Evolutionary conservation across 2,888 invertebrate genomes (phyloP).

Genomic region (Eupithecia dodoneata): DNA sequence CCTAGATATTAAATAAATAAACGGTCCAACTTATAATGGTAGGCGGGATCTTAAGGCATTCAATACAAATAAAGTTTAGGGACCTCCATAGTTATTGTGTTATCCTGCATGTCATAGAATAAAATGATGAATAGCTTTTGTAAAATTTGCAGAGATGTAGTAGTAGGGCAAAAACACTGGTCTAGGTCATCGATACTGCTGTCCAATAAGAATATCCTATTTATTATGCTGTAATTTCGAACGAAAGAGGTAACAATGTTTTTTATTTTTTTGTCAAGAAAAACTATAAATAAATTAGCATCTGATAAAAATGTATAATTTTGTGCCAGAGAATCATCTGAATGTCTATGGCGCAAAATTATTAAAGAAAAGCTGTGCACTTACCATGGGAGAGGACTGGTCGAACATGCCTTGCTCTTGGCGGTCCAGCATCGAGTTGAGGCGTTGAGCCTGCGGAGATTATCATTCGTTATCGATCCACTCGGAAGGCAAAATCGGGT

Average conservation of each 20-base stretch:
- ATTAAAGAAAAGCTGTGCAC: constrained; percentile 50
- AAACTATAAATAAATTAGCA: constrained; percentile 13
- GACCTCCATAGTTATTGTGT: background rate
- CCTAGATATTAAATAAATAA: background rate
- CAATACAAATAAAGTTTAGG: background rate
- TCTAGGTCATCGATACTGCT: background rate
- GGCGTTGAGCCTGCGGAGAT: constrained; percentile 81
- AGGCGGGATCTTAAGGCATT: background rate
- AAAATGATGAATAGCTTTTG: background rate
- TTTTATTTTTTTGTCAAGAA: background rate
- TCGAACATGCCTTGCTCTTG: constrained; percentile 86
- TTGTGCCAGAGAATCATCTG: constrained; percentile 31
- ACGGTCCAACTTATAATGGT: background rate
- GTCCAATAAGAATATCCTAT: background rate
- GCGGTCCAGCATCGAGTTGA: constrained; percentile 87
- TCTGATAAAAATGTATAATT: constrained; percentile 13
- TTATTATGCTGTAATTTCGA: background rate
- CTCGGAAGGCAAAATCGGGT: background rate
- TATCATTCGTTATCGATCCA: background rate
- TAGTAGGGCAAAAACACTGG: background rate
- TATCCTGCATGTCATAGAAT: background rate
- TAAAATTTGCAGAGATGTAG: background rate
- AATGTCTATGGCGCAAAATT: constrained; percentile 36
- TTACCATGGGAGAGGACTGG: constrained; percentile 79
- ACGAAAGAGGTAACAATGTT: background rate